A percentile compares a stretch with the other conserved stretches of the same genome.
Conservation (phyloP, 2,888 invertebrate species). For the Patella pellucida region DNA sequence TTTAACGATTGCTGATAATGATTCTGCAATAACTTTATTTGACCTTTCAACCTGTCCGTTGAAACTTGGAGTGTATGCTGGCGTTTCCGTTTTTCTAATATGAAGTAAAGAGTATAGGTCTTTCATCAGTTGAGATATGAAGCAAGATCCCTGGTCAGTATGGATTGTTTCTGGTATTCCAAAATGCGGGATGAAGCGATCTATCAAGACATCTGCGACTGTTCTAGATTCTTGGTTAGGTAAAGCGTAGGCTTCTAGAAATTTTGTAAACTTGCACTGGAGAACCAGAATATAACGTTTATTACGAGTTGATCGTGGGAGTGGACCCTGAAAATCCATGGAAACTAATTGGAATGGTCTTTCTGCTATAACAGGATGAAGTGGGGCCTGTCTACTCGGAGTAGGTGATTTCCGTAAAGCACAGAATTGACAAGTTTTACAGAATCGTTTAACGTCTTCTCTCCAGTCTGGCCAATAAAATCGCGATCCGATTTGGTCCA, state of each 20-base stretch:
- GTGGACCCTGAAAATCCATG: neutral
- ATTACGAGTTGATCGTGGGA: neutral
- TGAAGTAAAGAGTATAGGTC: neutral
- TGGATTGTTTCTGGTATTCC: constrained; percentile 1
- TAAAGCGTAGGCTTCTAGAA: neutral
- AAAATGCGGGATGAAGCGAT: constrained; percentile 1
- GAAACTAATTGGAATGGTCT: neutral
- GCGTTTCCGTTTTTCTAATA: neutral
- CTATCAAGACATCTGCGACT: neutral
- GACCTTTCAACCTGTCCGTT: neutral
- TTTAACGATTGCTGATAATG: constrained; percentile 4
- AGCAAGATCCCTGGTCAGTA: neutral
- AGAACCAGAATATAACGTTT: neutral
- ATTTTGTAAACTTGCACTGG: neutral
- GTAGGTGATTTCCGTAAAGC: constrained; percentile 4
- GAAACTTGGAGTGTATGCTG: neutral
- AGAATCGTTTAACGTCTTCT: neutral
- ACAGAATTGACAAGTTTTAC: neutral
- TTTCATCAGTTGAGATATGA: constrained; percentile 1
- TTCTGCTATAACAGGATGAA: neutral
- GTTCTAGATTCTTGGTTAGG: neutral
- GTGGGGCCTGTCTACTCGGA: too few species aligned
- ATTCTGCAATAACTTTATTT: constrained; percentile 5
- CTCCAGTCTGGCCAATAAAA: too few species aligned
- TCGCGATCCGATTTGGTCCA: too few species aligned